These are phyloP conservation scores for Philonicus albiceps DNA, from an alignment of 2,888 invertebrate species.

Conservation along the genomic window DNA sequence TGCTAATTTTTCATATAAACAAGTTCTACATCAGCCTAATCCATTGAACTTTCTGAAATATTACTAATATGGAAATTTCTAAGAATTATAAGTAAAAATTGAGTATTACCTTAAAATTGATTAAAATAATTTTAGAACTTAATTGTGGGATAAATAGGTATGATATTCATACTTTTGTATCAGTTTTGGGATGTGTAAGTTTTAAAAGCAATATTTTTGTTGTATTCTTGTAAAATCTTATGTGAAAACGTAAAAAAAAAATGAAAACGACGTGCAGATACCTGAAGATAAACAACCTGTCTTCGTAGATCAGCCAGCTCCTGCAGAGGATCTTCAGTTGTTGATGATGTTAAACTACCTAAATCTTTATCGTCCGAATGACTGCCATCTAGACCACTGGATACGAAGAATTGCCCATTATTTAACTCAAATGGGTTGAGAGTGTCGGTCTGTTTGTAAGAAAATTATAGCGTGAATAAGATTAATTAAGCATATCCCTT, in stretches of 20 bases:
- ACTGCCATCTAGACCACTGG: slow-evolving; percentile 55
- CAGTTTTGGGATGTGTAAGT: neutral
- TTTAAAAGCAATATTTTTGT: neutral
- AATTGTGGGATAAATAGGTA: neutral
- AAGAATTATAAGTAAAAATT: neutral
- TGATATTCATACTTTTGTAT: neutral
- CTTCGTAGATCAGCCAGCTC: slow-evolving; percentile 82
- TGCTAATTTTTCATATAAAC: neutral
- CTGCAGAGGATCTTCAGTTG: slow-evolving; percentile 67
- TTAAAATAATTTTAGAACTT: neutral
- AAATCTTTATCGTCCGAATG: slow-evolving; percentile 58
- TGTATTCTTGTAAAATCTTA: neutral
- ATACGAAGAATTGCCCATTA: slow-evolving; percentile 72
- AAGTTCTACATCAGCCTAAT: neutral
- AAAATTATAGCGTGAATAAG: neutral
- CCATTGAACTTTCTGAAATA: neutral
- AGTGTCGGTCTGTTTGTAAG: slow-evolving; percentile 76
- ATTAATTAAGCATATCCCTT: neutral
- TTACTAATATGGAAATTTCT: neutral
- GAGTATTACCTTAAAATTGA: slow-evolving; percentile 21
- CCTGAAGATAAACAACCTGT: slow-evolving; percentile 84
- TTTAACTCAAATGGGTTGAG: slow-evolving; percentile 84
- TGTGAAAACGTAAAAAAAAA: slow-evolving; percentile 18
- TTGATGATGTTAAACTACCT: slow-evolving; percentile 68
- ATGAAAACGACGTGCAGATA: slow-evolving; percentile 61